Conservation (phyloP, 2,797 vertebrate species). For the Phylloscopus collybita region DNA sequence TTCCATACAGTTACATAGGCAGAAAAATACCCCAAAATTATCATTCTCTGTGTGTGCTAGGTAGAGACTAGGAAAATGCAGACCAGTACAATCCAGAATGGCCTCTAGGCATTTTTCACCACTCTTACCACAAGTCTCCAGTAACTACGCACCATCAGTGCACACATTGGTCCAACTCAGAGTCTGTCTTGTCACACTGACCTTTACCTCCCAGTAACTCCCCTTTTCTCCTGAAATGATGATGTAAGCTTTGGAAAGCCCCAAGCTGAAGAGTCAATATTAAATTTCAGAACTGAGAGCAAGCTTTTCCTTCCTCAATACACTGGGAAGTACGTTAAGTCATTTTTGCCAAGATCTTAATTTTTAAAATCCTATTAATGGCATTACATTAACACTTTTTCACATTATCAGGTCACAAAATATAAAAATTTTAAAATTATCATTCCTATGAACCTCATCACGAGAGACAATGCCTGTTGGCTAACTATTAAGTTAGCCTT, state of each 20-base stretch:
- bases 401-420: neutral
- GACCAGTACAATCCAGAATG: fast-evolving
- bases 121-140: neutral
- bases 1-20: neutral
- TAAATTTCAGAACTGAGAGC: neutral
- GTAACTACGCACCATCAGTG: neutral
- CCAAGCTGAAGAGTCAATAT: neutral
- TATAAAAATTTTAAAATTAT: neutral
- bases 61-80: neutral
- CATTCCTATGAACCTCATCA: neutral
- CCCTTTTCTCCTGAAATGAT: neutral
- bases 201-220: neutral
- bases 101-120: neutral
- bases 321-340: fast-evolving
- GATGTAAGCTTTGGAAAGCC: neutral
- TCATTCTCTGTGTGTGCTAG: neutral
- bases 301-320: neutral
- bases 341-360: neutral
- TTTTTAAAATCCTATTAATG: neutral
- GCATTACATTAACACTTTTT: fast-evolving
- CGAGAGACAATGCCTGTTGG: neutral
- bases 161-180: neutral
- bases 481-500: neutral
- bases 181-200: neutral
- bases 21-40: neutral